phyloP scores from a whole-genome alignment of 2,888 invertebrate genomes.

The Heteropelma amictum region DNA sequence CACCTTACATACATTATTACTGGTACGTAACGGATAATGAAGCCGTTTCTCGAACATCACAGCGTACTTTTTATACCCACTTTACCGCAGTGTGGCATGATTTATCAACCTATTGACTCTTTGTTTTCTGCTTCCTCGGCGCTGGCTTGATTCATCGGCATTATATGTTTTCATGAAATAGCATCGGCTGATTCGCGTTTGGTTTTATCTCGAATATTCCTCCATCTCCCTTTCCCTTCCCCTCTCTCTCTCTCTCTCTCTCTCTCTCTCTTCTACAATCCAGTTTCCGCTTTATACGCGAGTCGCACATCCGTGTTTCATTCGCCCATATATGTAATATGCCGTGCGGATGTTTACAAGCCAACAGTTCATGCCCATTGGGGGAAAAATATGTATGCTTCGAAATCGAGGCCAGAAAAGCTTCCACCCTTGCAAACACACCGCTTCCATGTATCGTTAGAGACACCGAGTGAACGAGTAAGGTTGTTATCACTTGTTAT shows the following conservation, averaged over 20 bases:
- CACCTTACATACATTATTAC: no score
- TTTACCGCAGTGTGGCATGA: neutral
- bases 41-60: neutral
- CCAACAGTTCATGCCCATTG: neutral
- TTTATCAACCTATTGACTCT: slow-evolving; percentile 1
- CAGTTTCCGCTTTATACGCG: no score
- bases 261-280: no score
- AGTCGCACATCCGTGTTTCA: no score
- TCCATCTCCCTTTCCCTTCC: no score
- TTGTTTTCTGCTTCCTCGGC: neutral
- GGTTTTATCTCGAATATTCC: slow-evolving; percentile 27
- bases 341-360: slow-evolving; percentile 37
- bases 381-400: slow-evolving; percentile 44
- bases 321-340: neutral
- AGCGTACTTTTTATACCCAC: neutral
- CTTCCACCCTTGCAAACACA: neutral
- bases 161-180: neutral
- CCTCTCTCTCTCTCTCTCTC: no score
- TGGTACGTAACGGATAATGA: no score
- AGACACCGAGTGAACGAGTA: slow-evolving; percentile 11
- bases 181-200: no score
- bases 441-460: neutral
- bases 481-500: slow-evolving; percentile 36
- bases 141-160: neutral
- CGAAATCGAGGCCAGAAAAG: slow-evolving; percentile 32